Base-by-base conservation (phyloP, 2,888 invertebrate genomes). In the Erebia palarica region DNA sequence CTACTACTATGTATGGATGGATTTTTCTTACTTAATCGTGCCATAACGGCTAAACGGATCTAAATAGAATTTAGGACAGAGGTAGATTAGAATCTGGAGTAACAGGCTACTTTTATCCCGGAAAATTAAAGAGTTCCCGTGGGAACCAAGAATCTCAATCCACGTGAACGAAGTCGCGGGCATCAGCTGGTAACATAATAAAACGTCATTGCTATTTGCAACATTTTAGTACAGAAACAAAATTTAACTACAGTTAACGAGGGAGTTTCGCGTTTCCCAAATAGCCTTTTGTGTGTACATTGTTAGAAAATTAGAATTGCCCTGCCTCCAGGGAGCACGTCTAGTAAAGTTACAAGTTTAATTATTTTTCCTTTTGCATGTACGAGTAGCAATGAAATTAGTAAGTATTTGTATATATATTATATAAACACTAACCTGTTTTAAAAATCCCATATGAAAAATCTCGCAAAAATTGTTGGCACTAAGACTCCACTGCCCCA, bases 191-290 rank as follows among this genome's bases (percentile, higher is more conserved):
- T 36, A 36, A 36, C 36, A 36, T 36, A 36, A 7, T 36, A 36
- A 36, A 36, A 5, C 36, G 36, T 36, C 36, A 36, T 36, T 16
- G n/a, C 53, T 55, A 18, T 27, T 27, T 13, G 58, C 14, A 27
- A 58, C 27, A 21, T n/a, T 51, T 51, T 51, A 8, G 5, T 51
- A n/a, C 57, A 5, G 21, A 21, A 13, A 18, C 21, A 57, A 57
- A 57, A 57, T 58, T 21, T 36, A 27, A 58, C 58, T 58, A 27
- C 27, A 36, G 58, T 58, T 36, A 13, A 58, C 27, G 1, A 36
- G 58, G 27, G 14, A 58, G 36, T 58, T 58, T 58, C 27, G 14
- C 27, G 36, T 21, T 58, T 58, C 58, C 58, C 53, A 53, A 53
- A 53, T 27, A 58, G 58, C 27, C 27, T 58, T 27, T 58, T 58